phyloP scores from a whole-genome alignment of 2,113 vertebrate genomes.

The Carassius auratus region DNA sequence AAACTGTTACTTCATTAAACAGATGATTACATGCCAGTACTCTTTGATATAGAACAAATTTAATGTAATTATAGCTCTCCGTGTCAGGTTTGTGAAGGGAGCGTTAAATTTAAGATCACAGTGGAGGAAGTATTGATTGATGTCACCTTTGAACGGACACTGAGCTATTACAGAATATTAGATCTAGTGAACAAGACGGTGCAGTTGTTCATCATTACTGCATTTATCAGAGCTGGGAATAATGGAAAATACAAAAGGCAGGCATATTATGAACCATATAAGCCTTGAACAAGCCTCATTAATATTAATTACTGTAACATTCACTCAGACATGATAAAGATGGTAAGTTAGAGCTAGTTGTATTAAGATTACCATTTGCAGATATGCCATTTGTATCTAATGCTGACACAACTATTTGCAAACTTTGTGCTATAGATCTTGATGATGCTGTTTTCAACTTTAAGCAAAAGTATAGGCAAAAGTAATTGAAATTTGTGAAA shows the following conservation, averaged over 20 bases:
- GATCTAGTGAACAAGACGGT: background rate
- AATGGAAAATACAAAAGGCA: background rate
- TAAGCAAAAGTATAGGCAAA: background rate
- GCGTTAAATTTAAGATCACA: background rate
- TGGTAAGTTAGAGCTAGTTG: background rate
- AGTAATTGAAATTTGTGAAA: background rate
- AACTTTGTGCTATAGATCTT: background rate
- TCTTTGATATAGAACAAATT: background rate
- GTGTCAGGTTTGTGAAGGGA: background rate
- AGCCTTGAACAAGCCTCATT: background rate
- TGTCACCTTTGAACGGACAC: constrained; percentile 24
- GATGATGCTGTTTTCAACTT: background rate
- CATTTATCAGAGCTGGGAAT: constrained; percentile 11
- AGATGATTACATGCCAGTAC: constrained; percentile 9
- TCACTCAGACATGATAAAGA: background rate
- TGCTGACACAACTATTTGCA: background rate
- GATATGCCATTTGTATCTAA: background rate
- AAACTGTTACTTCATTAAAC: constrained; percentile 19
- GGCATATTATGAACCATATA: background rate
- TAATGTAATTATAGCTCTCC: constrained; percentile 7
- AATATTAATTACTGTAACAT: background rate
- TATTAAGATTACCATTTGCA: background rate
- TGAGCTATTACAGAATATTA: background rate
- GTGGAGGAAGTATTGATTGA: constrained; percentile 21
- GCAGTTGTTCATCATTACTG: background rate